These are phyloP conservation scores for Tenebrosternarchus preto DNA, from an alignment of 2,113 vertebrate genomes.

Conservation along the genomic window DNA sequence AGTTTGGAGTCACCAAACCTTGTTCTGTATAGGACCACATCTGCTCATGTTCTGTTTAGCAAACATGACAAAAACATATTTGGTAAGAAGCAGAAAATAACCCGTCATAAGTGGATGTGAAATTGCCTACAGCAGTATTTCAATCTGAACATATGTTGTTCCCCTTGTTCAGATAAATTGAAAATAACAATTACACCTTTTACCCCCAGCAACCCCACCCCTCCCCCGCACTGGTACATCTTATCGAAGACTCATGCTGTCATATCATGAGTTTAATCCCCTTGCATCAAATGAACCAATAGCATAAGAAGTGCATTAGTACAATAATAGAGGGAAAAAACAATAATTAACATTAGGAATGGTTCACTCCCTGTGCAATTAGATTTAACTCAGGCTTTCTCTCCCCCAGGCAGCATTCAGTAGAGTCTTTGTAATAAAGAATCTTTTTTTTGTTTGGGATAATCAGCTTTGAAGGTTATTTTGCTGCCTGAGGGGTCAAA, in stretches of 20 bases:
- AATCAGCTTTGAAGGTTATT: constrained; percentile 73
- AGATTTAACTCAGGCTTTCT: constrained; percentile 48
- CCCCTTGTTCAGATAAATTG: neutral
- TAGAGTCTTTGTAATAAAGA: constrained; percentile 61
- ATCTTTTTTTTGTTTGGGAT: constrained; percentile 51
- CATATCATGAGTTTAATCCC: constrained; percentile 28
- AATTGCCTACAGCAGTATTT: neutral
- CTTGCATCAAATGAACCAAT: constrained; percentile 22
- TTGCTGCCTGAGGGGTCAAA: constrained; percentile 59
- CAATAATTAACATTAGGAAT: constrained; percentile 45
- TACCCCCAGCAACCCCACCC: too few species aligned
- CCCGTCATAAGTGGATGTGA: neutral
- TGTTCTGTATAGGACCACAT: neutral
- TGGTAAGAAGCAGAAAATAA: constrained; percentile 21
- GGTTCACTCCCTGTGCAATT: constrained; percentile 52
- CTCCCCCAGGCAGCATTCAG: constrained; percentile 42
- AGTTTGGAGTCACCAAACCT: constrained; percentile 25
- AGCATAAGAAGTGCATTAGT: constrained; percentile 26
- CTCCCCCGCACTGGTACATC: neutral
- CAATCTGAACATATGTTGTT: neutral
- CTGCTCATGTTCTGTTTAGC: neutral
- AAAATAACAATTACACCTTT: constrained; percentile 20
- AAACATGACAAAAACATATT: constrained; percentile 7
- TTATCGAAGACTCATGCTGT: constrained; percentile 11
- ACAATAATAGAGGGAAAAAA: constrained; percentile 37